Base-by-base conservation (phyloP, 2,888 invertebrate genomes). In the Tiphia femorata region DNA sequence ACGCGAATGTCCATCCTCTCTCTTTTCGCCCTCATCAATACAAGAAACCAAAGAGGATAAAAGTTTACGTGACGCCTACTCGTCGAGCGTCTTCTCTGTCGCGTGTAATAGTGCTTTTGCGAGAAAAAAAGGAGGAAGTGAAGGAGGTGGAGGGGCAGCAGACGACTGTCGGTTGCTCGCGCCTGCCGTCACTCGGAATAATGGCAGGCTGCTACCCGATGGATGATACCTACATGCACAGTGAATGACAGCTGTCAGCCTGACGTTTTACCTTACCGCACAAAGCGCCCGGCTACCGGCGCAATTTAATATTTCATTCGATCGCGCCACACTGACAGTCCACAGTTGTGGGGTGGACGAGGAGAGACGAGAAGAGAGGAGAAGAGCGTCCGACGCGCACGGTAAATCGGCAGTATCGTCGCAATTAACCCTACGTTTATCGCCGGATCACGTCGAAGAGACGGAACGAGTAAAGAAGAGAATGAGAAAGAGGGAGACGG, bases 161-260 rank as follows among this genome's bases (percentile, higher is more conserved):
- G 17, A 37, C 19, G n/a, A 19, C 17, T 37, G 37, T 19, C 37
- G n/a, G 17, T 37, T 19, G 10, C 10, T 19, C 21, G 16, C 14
- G 23, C 12, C 27, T n/a, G 27, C 29, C 33, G 29, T 21, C 17
- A 21, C 50, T 50, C 44, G 54, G 48, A 62, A 62, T 55, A 62
- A 62, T 38, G 41, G 44, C 25, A 48, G 30, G 43, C 38, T n/a
- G n/a, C n/a, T n/a, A n/a, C n/a, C 46, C 55, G 42, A n/a, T n/a
- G n/a, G n/a, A 42, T 49, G 46, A 46, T 52, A 55, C 49, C 52
- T 62, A 47, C 49, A 59, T 55, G 25, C 40, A 47, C 46, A 56
- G 29, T 51, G 70, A 70, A 44, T 49, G 51, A 59, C 70, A 70
- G 66, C 70, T 69, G 70, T 66, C 69, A 54, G 58, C 44, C 50